These are phyloP conservation scores for Cyprinella venusta DNA, from an alignment of 2,797 vertebrate genomes.

Conservation along the genomic window DNA sequence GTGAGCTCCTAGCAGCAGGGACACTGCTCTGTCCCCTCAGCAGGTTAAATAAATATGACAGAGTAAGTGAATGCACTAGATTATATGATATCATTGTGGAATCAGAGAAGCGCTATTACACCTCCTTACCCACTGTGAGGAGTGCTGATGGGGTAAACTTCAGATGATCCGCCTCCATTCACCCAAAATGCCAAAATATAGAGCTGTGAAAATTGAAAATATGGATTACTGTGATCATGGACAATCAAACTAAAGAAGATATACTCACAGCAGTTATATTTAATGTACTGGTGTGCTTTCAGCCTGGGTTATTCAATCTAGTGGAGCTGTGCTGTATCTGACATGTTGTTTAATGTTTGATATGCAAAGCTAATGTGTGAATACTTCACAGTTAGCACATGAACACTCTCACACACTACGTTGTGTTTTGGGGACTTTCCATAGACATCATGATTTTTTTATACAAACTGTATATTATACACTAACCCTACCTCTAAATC, in stretches of 20 bases:
- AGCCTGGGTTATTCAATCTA: conserved; percentile 24
- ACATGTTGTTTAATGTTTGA: conserved; percentile 10
- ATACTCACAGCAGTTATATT: conserved; percentile 1
- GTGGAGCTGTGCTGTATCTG: neutral
- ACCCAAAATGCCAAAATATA: conserved; percentile 4
- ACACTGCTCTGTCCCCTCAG: conserved; percentile 88
- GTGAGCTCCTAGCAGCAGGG: conserved; percentile 91
- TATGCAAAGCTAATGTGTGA: conserved; percentile 17
- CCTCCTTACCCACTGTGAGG: conserved; percentile 94
- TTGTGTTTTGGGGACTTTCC: no score
- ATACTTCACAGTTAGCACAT: neutral
- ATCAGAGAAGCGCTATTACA: conserved; percentile 92
- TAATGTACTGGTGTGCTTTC: conserved; percentile 25
- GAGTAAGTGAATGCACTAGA: conserved; percentile 89
- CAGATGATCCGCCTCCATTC: conserved; percentile 23
- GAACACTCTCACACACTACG: neutral
- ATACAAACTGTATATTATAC: no score
- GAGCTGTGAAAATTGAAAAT: conserved; percentile 25
- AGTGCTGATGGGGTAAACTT: conserved; percentile 89
- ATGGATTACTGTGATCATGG: conserved; percentile 27
- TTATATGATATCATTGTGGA: conserved; percentile 94
- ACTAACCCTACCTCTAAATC: no score
- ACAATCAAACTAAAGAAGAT: conserved; percentile 12
- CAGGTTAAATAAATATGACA: conserved; percentile 99
- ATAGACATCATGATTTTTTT: no score